Evolutionary conservation across 1,140 invertebrate species (phyloP).

Genomic region (Heliconius nattereri): DNA sequence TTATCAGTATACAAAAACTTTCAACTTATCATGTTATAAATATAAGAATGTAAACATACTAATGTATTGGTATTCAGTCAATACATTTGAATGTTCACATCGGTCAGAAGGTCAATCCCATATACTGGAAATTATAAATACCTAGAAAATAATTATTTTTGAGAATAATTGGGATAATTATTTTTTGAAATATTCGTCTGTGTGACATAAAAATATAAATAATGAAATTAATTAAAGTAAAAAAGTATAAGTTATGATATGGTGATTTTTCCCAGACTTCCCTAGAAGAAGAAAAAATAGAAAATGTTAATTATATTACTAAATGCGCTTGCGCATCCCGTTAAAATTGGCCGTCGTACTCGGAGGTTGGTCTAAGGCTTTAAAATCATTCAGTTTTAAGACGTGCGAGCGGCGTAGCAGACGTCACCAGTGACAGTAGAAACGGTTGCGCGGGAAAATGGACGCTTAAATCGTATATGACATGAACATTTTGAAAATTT

Average conservation of each 20-base stretch:
- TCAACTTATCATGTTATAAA: too few relatives aligned
- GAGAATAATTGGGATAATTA: too few relatives aligned
- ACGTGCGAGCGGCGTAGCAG: constrained; percentile 48
- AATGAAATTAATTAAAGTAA: too few relatives aligned
- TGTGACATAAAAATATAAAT: too few relatives aligned
- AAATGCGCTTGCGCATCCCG: constrained; percentile 49
- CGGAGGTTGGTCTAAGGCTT: constrained; percentile 33
- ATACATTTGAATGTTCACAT: too few relatives aligned
- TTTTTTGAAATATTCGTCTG: too few relatives aligned
- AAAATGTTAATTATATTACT: constrained; percentile 11
- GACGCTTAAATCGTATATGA: constrained; percentile 33
- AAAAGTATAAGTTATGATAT: not conserved
- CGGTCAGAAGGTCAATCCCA: too few relatives aligned
- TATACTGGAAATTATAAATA: too few relatives aligned
- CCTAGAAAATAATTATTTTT: too few relatives aligned
- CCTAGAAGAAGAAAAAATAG: not conserved
- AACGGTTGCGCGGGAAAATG: constrained; percentile 48
- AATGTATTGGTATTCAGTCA: too few relatives aligned
- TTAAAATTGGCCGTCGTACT: constrained; percentile 47
- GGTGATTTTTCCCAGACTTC: not conserved
- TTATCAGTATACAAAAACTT: too few relatives aligned
- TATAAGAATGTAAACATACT: too few relatives aligned
- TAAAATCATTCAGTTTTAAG: constrained; percentile 62
- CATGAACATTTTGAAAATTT: constrained; percentile 18
- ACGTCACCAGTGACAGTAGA: constrained; percentile 40